Conservation (phyloP, 2,113 vertebrate genomes). For the Pelusios castaneus region DNA sequence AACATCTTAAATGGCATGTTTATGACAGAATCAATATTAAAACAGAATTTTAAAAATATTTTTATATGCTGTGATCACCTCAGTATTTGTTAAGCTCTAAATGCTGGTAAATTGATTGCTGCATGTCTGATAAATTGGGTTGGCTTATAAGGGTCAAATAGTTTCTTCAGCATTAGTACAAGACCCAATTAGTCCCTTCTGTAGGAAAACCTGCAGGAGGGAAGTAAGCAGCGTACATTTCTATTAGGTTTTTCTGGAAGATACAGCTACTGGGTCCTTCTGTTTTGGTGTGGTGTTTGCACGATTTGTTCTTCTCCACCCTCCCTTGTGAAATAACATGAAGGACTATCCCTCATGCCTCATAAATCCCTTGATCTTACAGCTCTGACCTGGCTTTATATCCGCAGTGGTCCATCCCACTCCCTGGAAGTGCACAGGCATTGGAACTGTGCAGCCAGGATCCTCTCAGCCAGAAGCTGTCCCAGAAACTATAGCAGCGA, state of each 20-base stretch:
- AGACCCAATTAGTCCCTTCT: not conserved
- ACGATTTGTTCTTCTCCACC: not conserved
- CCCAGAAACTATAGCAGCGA: not conserved
- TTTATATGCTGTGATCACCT: not conserved
- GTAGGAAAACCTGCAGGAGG: not conserved
- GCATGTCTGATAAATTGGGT: not conserved
- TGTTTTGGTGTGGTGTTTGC: not conserved
- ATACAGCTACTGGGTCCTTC: not conserved
- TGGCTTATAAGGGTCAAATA: not conserved
- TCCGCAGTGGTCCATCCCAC: not conserved
- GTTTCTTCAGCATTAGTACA: not conserved
- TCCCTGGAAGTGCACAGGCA: not conserved
- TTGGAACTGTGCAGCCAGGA: not conserved
- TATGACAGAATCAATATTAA: not conserved
- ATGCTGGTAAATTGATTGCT: not conserved
- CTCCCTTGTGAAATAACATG: not conserved
- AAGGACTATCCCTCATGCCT: not conserved
- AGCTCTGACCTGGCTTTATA: not conserved
- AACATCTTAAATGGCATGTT: not conserved
- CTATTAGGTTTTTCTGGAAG: not conserved
- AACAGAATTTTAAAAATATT: not conserved
- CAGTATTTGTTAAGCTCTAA: not conserved
- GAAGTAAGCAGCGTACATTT: not conserved
- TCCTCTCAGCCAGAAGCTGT: not conserved
- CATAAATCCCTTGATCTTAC: not conserved